Base-by-base conservation (phyloP, 2,113 vertebrate species). In the Thamnophis sirtalis region DNA sequence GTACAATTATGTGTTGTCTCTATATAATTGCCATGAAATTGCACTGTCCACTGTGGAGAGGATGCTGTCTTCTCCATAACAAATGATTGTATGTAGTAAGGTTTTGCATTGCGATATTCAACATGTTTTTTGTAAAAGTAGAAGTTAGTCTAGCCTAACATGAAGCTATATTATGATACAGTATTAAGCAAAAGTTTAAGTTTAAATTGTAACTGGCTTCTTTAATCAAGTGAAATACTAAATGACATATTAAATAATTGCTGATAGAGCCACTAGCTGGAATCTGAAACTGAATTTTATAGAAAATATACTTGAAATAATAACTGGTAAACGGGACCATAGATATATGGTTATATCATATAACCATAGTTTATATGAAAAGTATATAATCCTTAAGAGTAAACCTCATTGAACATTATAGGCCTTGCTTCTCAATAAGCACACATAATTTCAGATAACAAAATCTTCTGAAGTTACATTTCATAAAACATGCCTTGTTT, bases 1-100 rank as follows among this genome's bases (percentile, higher is more conserved):
- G 54, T 94, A 95, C 1, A 1, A 49, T 54, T 90, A 92, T 93
- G 90, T 95, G 90, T 93, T 95, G 0, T 0, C 94, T 94, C 54
- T 1, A 21, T 86, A 91, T 91, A 88, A 54, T 80, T 95, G 48
- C 90, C 93, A 93, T 90, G 86, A 43, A 92, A 88, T 95, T 60
- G 50, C 26, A 92, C 54, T 84, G 9, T 80, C 38, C 68, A 22
- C 92, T 73, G 87, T 50, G 60, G 38, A 87, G 91, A 96, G 86
- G 86, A 21, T 88, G 6, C 92, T 87, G 86, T 2, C 13, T 87
- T 92, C 0, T 0, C 86, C 92, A 90, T 15, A 0, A 86, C 93
- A 10, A 0, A 55, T 91, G 92, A 43, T 86, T 28, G 89, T 93
- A n/a, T 87, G 0, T 50, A 92, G 92, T 87, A 91, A 86, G 21